Evolutionary conservation across 1,140 invertebrate species (phyloP).

Genomic region (Scaptomyza pallida): DNA sequence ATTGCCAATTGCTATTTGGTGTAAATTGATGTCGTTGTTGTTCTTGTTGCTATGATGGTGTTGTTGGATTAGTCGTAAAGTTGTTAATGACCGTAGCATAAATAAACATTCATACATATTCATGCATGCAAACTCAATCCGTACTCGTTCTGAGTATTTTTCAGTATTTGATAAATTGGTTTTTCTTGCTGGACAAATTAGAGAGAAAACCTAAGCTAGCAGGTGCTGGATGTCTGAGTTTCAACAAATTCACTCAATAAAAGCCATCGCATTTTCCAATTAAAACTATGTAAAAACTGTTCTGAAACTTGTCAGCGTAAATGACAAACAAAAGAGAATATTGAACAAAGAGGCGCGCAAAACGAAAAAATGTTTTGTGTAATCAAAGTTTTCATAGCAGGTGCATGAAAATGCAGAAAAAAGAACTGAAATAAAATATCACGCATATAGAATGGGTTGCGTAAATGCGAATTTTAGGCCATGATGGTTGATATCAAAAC

Average conservation of each 20-base stretch:
- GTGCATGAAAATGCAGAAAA: not conserved
- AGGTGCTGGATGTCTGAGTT: no score
- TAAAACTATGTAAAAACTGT: not conserved
- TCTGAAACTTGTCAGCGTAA: not conserved
- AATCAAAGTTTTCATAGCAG: not conserved
- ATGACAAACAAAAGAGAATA: not conserved
- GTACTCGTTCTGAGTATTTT: not conserved
- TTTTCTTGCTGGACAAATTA: not conserved
- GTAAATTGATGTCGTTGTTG: conserved; percentile 31
- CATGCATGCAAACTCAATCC: not conserved
- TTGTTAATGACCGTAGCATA: conserved; percentile 46
- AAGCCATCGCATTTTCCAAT: not conserved
- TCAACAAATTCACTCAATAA: not conserved
- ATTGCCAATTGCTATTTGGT: conserved; percentile 18
- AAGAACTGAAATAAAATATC: not conserved
- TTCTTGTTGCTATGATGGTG: conserved; percentile 14
- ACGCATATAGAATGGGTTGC: not conserved
- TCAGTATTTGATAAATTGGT: not conserved
- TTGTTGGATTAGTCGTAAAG: conserved; percentile 61
- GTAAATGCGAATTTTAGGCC: no score
- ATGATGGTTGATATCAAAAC: no score
- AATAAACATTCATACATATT: not conserved
- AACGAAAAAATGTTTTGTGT: not conserved
- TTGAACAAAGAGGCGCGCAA: no score
- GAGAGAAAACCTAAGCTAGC: not conserved